Percentiles rank a stretch among this genome's conserved stretches.
phyloP scores from a whole-genome alignment of 2,113 vertebrate species.

The Pristiophorus japonicus region DNA sequence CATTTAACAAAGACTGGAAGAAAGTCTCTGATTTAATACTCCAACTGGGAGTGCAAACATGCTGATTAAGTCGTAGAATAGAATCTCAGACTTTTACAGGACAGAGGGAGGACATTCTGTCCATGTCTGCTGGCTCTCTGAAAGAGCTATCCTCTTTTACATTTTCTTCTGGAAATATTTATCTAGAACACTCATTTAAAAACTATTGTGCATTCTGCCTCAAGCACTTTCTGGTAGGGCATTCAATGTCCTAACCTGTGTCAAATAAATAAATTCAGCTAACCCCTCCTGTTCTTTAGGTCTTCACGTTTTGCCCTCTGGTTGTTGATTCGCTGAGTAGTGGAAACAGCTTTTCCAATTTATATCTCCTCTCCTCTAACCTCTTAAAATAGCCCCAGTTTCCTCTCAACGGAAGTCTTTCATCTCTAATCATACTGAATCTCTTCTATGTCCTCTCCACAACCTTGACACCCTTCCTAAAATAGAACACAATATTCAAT shows the following conservation, averaged over 20 bases:
- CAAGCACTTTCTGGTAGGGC: neutral
- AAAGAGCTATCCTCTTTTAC: neutral
- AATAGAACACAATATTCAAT: no score
- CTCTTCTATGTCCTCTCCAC: no score
- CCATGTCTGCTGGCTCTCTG: neutral
- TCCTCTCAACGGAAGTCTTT: neutral
- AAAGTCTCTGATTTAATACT: neutral
- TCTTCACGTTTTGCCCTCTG: neutral
- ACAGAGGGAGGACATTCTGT: neutral
- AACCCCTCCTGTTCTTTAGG: neutral
- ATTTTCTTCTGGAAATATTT: neutral
- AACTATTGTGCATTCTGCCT: neutral
- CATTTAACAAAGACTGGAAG: neutral
- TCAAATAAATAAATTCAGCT: neutral
- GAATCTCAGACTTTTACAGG: neutral
- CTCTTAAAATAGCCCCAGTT: neutral
- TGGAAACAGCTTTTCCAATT: no score
- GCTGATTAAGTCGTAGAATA: neutral
- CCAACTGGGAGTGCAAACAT: neutral
- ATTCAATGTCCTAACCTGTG: neutral
- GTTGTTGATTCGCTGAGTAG: neutral
- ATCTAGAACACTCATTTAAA: no score
- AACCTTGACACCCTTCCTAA: no score
- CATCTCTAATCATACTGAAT: neutral
- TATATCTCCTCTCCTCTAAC: neutral